phyloP scores from a whole-genome alignment of 2,797 vertebrate species.

The Darevskia nairensis region DNA sequence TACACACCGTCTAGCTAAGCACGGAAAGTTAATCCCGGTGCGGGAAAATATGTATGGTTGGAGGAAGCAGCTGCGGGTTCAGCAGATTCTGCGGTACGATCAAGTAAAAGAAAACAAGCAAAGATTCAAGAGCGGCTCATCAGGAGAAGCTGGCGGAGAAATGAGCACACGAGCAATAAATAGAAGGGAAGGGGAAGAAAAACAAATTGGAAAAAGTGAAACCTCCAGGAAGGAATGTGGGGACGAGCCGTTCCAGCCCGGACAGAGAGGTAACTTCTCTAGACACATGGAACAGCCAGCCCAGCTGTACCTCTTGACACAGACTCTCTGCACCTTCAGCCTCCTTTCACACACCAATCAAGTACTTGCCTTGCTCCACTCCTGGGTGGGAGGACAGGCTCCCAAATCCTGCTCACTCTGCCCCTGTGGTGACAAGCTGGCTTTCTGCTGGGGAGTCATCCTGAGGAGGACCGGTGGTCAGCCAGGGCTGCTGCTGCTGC shows the following conservation, averaged over 20 bases:
- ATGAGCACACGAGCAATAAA: neutral
- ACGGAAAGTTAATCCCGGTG: neutral
- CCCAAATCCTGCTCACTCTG: neutral
- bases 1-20: neutral
- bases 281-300: too few relatives aligned
- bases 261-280: neutral
- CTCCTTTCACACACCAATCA: neutral
- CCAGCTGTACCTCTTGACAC: neutral
- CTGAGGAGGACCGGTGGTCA: conserved; percentile 12
- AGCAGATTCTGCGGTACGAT: neutral
- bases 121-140: neutral
- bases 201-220: neutral
- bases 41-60: neutral
- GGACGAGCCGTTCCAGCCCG: neutral
- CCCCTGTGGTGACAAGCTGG: conserved; percentile 30
- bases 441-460: conserved; percentile 66
- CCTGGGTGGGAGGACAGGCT: neutral
- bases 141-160: too few relatives aligned
- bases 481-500: neutral
- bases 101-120: neutral
- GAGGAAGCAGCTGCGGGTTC: neutral
- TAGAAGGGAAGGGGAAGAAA: neutral
- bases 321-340: neutral
- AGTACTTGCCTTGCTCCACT: conserved; percentile 14
- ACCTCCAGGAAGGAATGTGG: neutral